These are phyloP conservation scores for Choloepus didactylus DNA, from an alignment of 2,797 vertebrate genomes.

Conservation along the genomic window DNA sequence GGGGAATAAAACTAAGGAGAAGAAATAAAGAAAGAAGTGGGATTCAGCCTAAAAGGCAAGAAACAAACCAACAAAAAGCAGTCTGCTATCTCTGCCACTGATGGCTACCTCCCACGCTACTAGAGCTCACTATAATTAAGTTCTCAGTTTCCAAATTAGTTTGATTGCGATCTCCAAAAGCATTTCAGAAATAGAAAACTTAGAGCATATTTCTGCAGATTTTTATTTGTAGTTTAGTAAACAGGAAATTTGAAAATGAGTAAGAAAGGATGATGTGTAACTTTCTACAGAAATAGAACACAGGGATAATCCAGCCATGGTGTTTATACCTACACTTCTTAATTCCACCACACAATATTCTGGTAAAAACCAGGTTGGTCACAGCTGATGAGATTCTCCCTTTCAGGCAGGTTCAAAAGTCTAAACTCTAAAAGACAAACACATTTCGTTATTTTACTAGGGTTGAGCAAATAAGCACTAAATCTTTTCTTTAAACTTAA, in stretches of 20 bases:
- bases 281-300: not conserved
- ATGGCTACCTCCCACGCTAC: not conserved
- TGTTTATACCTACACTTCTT: not conserved
- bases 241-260: constrained; percentile 31
- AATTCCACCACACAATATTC: rapidly evolving
- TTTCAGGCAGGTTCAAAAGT: constrained; percentile 14
- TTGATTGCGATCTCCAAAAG: not conserved
- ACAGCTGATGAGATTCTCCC: not conserved
- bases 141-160: constrained; percentile 31
- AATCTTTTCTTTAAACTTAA: constrained; percentile 60
- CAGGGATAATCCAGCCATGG: not conserved
- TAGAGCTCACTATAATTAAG: constrained; percentile 56
- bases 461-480: constrained; percentile 48
- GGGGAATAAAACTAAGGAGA: not conserved
- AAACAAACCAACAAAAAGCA: constrained; percentile 5
- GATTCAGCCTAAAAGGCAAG: constrained; percentile 7
- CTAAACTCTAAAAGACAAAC: not conserved
- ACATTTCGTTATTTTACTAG: constrained; percentile 31
- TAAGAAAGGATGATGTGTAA: not conserved
- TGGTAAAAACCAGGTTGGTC: not conserved
- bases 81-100: not conserved
- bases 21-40: not conserved
- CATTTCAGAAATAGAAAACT: constrained; percentile 60
- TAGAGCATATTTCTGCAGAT: not conserved
- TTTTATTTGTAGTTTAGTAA: constrained; percentile 46